Percentiles rank a stretch among this genome's conserved stretches.
phyloP scores from a whole-genome alignment of 1,140 invertebrate species.

The Drosophila serrata region DNA sequence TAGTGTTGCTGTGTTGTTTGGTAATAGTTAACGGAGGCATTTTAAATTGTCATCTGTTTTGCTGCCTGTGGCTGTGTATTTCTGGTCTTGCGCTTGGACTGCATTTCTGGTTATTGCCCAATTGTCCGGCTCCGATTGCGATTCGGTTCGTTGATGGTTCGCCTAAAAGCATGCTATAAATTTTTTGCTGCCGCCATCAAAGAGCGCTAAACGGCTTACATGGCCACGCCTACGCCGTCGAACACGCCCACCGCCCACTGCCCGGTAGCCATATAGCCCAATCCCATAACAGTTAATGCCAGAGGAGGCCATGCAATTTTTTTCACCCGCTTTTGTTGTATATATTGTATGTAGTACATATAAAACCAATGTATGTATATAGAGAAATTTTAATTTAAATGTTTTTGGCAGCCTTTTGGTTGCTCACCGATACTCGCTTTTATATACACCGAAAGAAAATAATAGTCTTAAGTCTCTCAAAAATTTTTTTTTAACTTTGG shows the following conservation, averaged over 20 bases:
- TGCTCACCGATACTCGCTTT: constrained; percentile 32
- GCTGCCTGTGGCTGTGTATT: constrained; percentile 1
- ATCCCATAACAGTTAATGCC: constrained; percentile 74
- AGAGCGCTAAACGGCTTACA: constrained; percentile 81
- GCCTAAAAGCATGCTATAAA: constrained; percentile 71
- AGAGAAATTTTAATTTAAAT: constrained; percentile 80
- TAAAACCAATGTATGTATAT: constrained; percentile 28
- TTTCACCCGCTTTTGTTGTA: constrained; percentile 23
- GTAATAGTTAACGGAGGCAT: constrained; percentile 43
- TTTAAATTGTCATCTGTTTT: constrained; percentile 80
- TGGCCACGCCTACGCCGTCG: constrained; percentile 48
- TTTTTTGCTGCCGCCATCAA: constrained; percentile 71
- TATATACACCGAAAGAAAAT: background rate
- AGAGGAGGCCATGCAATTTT: constrained; percentile 54
- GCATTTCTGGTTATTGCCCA: constrained; percentile 70
- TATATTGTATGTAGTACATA: constrained; percentile 14
- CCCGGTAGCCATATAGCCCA: constrained; percentile 17
- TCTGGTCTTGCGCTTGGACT: constrained; percentile 15
- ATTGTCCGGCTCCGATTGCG: constrained; percentile 50
- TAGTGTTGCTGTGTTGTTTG: background rate
- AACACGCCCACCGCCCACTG: constrained; percentile 19
- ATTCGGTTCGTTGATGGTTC: constrained; percentile 31
- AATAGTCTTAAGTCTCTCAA: too few species aligned
- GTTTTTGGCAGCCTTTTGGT: constrained; percentile 75
- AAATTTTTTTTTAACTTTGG: too few species aligned